Base-by-base conservation (phyloP, 2,797 vertebrate species). In the Lacerta bilineata region DNA sequence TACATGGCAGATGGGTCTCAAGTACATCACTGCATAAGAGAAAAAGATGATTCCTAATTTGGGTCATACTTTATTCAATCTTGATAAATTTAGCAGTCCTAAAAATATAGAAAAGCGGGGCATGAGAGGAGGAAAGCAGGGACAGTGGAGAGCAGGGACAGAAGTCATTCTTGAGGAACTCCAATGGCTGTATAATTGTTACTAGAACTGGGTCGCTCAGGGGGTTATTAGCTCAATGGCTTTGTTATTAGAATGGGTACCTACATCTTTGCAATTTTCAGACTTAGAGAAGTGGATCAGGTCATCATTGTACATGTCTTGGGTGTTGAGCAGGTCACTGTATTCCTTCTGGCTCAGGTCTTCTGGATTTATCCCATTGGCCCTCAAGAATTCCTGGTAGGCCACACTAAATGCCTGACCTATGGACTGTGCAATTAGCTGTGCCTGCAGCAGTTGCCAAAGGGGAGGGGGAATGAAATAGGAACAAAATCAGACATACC, bases 261-360 rank as follows among this genome's bases (percentile, higher is more conserved):
- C 83, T 95, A 99, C 98, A 61, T 99, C 98, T 98, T 99, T 99
- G 97, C 98, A 99, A 96, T 99, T 99, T 95, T 99, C 98, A 2
- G 98, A 99, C 94, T 99, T 99, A 91, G 98, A 99, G 94, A 99
- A 99, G 96, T 99, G 98, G 95, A 99, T 98, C 90, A 99, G 97
- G 96, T 99, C 98, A 25, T 99, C 98, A 3, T 99, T 99, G 96
- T 99, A 99, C 98, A 99, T 99, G 95, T 99, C 98, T 93, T 98
- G 98, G 84, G 98, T 99, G 95, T 98, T 99, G 88, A 99, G 98
- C 90, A 99, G 96, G 96, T 99, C 98, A 1, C 98, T 99, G 84
- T 99, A 99, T 88, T 99, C 98, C 96, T 98, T 99, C 96, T 99
- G 98, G 97, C 98, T 99, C 87, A 99, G 97, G 92, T 99, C 98